These are phyloP conservation scores for Mallateleia sp. DNA, from an alignment of 2,888 invertebrate genomes.

Conservation along the genomic window DNA sequence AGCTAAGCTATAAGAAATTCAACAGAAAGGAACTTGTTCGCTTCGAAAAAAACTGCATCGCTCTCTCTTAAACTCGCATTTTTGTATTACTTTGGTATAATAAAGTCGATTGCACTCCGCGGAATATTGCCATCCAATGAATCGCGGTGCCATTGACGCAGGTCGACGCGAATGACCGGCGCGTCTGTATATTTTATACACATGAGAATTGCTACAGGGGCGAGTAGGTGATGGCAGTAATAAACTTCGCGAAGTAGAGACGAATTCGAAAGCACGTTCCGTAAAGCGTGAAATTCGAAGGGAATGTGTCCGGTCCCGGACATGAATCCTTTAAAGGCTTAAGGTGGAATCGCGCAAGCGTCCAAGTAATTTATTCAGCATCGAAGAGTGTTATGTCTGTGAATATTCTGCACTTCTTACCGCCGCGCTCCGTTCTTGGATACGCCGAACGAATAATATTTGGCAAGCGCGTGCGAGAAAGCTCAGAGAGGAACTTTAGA, in stretches of 20 bases:
- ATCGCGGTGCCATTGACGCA: conserved; percentile 60
- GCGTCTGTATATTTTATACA: conserved; percentile 73
- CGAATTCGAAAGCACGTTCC: conserved; percentile 81
- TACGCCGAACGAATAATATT: conserved; percentile 37
- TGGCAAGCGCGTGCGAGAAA: conserved; percentile 21
- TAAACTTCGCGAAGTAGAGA: conserved; percentile 82
- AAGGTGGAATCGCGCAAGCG: conserved; percentile 67
- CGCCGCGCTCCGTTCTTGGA: conserved; percentile 22
- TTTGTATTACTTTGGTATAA: conserved; percentile 16
- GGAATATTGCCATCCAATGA: conserved; percentile 26
- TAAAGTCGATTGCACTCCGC: conserved; percentile 15
- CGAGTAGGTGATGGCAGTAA: conserved; percentile 79
- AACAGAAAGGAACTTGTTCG: too few relatives aligned
- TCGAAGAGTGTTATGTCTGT: conserved; percentile 67
- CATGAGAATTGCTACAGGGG: conserved; percentile 65
- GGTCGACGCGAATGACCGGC: conserved; percentile 67
- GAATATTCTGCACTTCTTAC: conserved; percentile 71
- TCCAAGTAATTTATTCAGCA: conserved; percentile 73
- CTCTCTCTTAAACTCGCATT: conserved; percentile 14
- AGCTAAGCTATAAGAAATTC: too few relatives aligned
- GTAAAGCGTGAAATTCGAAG: conserved; percentile 87
- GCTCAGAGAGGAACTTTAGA: conserved; percentile 9
- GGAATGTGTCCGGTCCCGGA: conserved; percentile 83
- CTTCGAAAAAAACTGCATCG: too few relatives aligned
- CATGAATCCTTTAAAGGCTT: conserved; percentile 85